phyloP scores from a whole-genome alignment of 2,888 invertebrate genomes.

The Neoitamus cyanurus region DNA sequence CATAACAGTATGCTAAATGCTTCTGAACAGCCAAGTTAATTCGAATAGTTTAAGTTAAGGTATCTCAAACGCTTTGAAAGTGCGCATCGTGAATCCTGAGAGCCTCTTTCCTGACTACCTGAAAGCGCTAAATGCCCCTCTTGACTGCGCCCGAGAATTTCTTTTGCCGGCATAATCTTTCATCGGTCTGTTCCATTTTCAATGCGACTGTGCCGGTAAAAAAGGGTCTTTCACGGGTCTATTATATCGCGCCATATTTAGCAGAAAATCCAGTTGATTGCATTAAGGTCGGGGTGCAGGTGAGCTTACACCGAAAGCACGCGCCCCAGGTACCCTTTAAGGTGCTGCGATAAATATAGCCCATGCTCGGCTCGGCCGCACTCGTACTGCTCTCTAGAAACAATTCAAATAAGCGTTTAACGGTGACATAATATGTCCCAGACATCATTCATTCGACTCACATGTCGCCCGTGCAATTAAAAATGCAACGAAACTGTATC shows the following conservation, averaged over 20 bases:
- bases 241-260: not conserved
- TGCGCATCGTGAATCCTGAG: not conserved
- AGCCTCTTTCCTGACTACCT: not conserved
- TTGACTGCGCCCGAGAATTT: not conserved
- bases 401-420: conserved; percentile 38
- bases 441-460: conserved; percentile 28
- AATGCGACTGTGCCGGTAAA: not conserved
- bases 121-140: not conserved
- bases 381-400: not conserved
- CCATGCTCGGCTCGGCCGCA: not conserved
- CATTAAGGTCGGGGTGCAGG: not conserved
- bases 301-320: not conserved
- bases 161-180: not conserved
- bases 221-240: not conserved
- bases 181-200: conserved; percentile 12
- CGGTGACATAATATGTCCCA: conserved; percentile 42
- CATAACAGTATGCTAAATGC: not conserved
- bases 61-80: not conserved
- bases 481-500: conserved; percentile 40
- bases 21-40: not conserved
- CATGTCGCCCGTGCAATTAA: conserved; percentile 37
- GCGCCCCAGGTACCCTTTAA: not conserved
- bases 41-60: not conserved
- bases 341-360: not conserved
- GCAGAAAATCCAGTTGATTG: not conserved